Evolutionary conservation across 2,888 invertebrate genomes (phyloP).

Genomic region (Arge pagana): DNA sequence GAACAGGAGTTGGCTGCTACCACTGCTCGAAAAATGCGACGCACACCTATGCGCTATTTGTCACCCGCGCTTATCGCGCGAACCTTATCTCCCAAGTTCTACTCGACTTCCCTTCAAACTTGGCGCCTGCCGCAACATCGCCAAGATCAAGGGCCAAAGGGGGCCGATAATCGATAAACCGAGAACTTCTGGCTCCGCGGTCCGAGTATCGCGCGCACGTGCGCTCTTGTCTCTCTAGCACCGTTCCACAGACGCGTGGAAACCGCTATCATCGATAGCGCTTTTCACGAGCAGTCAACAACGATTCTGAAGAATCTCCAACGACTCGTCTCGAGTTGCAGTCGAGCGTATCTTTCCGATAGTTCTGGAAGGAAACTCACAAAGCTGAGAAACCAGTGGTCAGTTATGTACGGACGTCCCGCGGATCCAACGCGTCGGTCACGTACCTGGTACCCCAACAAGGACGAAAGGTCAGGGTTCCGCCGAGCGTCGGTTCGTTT

Average conservation of each 20-base stretch:
- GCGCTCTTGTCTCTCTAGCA: too few species aligned
- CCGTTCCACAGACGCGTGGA: too few species aligned
- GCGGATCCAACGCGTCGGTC: slow-evolving; percentile 9
- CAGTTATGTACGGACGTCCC: too few species aligned
- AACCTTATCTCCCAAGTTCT: slow-evolving; percentile 14
- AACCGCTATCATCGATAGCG: too few species aligned
- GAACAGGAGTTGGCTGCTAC: background rate
- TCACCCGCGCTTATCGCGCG: slow-evolving; percentile 15
- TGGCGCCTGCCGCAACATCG: slow-evolving; percentile 10
- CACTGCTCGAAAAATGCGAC: too few species aligned
- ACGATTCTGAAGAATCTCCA: too few species aligned
- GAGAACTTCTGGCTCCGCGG: background rate
- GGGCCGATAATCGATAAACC: slow-evolving; percentile 3
- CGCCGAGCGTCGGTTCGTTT: background rate
- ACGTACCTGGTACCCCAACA: slow-evolving; percentile 8
- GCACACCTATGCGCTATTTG: slow-evolving; percentile 16
- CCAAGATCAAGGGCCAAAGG: slow-evolving; percentile 13
- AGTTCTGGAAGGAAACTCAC: too few species aligned
- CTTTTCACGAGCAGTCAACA: too few species aligned
- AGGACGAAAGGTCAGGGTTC: slow-evolving; percentile 10
- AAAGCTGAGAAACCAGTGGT: too few species aligned
- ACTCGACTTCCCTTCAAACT: slow-evolving; percentile 11
- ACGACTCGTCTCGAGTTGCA: too few species aligned
- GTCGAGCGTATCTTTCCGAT: too few species aligned
- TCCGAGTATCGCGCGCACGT: too few species aligned